Evolutionary conservation across 2,113 vertebrate genomes (phyloP).

Genomic region (Psophia crepitans): DNA sequence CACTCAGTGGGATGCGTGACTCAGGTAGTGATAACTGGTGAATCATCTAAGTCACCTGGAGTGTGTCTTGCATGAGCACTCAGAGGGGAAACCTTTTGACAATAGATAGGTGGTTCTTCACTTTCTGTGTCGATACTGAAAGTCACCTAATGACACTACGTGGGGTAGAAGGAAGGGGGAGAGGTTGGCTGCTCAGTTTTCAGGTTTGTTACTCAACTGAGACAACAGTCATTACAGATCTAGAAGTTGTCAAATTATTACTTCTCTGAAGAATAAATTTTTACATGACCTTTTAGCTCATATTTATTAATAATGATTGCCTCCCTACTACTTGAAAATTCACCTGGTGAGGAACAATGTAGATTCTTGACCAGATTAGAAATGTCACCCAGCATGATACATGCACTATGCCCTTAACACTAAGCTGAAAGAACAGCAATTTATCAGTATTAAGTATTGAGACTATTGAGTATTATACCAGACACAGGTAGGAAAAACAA

Average conservation of each 20-base stretch:
- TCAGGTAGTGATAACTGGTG: slow-evolving; percentile 2
- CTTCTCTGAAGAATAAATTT: not conserved
- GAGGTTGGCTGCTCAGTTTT: not conserved
- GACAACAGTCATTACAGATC: not conserved
- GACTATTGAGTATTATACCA: not conserved
- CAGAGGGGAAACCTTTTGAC: slow-evolving; percentile 13
- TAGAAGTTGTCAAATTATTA: not conserved
- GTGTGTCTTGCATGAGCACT: not conserved
- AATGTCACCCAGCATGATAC: not conserved
- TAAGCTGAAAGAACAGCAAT: not conserved
- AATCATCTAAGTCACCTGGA: not conserved
- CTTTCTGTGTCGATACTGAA: not conserved
- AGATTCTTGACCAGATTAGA: not conserved
- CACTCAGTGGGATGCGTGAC: slow-evolving; percentile 1
- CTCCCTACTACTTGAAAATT: not conserved
- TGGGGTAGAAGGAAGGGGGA: not conserved
- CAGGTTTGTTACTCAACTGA: slow-evolving; percentile 5
- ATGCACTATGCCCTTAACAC: not conserved
- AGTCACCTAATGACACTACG: not conserved
- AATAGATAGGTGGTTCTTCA: not conserved
- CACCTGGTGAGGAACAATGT: not conserved
- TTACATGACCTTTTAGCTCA: not conserved
- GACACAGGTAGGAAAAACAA: not conserved
- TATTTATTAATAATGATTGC: not conserved
- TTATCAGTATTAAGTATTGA: not conserved